These are phyloP conservation scores for Penelope pileata DNA, from an alignment of 2,113 vertebrate species.

Conservation along the genomic window DNA sequence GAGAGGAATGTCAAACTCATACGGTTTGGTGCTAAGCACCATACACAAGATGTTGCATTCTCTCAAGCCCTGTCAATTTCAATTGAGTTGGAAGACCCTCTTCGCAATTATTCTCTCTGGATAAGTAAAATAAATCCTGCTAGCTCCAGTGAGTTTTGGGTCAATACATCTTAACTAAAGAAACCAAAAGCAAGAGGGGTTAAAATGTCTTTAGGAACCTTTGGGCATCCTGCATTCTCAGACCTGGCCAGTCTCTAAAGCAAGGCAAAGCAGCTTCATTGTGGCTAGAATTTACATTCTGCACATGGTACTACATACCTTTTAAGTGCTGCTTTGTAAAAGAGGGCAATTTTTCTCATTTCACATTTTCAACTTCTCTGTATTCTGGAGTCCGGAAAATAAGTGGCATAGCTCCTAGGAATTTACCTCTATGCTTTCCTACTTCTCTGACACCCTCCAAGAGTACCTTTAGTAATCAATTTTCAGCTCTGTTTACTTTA, in stretches of 20 bases:
- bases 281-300: neutral
- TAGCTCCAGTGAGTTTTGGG: neutral
- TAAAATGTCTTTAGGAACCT: neutral
- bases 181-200: neutral
- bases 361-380: neutral
- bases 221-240: neutral
- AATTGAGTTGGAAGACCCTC: neutral
- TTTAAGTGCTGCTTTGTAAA: neutral
- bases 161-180: neutral
- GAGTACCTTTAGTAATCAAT: neutral
- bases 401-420: neutral
- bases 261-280: neutral
- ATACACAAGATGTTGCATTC: neutral
- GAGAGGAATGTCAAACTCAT: neutral
- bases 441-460: neutral
- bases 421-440: neutral
- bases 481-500: neutral
- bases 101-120: neutral
- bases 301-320: accelerated
- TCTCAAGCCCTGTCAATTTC: neutral
- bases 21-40: neutral
- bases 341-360: accelerated
- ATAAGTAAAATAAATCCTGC: neutral
- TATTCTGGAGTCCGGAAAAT: neutral
- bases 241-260: neutral